phyloP scores from a whole-genome alignment of 2,113 vertebrate species.

The Sarotherodon lohbergeri region DNA sequence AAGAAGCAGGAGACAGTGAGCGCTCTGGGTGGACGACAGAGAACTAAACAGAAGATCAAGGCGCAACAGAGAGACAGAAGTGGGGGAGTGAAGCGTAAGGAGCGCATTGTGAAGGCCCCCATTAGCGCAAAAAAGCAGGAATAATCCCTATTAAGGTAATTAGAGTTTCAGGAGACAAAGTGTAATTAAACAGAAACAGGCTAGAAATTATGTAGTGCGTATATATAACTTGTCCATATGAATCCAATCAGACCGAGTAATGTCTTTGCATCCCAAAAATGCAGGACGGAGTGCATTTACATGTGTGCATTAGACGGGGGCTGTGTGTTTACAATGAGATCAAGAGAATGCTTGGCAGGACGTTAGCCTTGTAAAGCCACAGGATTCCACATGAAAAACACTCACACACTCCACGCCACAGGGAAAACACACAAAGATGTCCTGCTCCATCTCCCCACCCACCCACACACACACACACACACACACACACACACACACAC shows the following conservation, averaged over 20 bases:
- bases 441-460: neutral
- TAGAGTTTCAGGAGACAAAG: conserved; percentile 46
- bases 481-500: no score
- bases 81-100: neutral
- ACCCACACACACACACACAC: neutral
- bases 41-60: neutral
- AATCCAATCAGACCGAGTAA: neutral
- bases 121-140: conserved; percentile 23
- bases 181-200: conserved; percentile 51
- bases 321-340: conserved; percentile 50
- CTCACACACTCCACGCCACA: neutral
- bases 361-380: conserved; percentile 45
- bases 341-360: conserved; percentile 55
- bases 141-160: conserved; percentile 57
- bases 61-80: neutral
- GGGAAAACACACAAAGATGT: neutral
- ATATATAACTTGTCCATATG: conserved; percentile 32
- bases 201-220: conserved; percentile 31
- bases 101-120: neutral
- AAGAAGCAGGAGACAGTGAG: neutral
- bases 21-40: neutral
- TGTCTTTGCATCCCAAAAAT: neutral
- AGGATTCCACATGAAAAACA: conserved; percentile 45
- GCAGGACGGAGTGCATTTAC: neutral
- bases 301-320: conserved; percentile 1